These are phyloP conservation scores for Phylloscopus whistleri DNA, from an alignment of 2,113 vertebrate species.

Conservation along the genomic window DNA sequence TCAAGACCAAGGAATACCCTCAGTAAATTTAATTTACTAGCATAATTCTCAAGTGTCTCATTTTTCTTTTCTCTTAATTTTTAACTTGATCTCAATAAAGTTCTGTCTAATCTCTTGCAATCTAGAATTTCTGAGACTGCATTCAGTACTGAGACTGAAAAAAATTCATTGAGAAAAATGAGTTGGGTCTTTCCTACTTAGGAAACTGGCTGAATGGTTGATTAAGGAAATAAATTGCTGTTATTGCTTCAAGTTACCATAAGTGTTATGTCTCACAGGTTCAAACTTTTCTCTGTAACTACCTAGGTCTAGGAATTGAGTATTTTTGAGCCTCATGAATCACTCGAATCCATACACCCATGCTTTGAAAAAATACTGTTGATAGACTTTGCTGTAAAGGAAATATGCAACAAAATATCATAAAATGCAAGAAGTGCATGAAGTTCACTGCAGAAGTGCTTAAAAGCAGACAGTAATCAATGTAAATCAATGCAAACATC, in stretches of 20 bases:
- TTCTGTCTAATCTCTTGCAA: not conserved
- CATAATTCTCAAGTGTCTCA: not conserved
- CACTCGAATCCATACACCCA: not conserved
- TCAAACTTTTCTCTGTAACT: not conserved
- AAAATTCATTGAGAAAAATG: not conserved
- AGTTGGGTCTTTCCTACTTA: not conserved
- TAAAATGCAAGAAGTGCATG: not conserved
- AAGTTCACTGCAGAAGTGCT: not conserved
- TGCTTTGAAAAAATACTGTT: not conserved
- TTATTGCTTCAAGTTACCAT: not conserved
- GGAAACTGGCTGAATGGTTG: not conserved
- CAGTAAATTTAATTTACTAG: not conserved
- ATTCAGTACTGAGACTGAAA: not conserved
- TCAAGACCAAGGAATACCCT: not conserved
- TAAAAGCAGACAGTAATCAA: not conserved
- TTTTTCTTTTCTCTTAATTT: not conserved
- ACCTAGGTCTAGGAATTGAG: not conserved
- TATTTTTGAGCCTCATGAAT: not conserved
- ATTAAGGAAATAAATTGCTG: not conserved
- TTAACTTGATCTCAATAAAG: not conserved
- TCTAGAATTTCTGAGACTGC: not conserved
- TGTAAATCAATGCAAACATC: not conserved
- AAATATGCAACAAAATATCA: not conserved
- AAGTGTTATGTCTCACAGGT: not conserved
- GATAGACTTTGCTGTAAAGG: not conserved